phyloP scores from a whole-genome alignment of 2,888 invertebrate species.

The Morinoia aosen region DNA sequence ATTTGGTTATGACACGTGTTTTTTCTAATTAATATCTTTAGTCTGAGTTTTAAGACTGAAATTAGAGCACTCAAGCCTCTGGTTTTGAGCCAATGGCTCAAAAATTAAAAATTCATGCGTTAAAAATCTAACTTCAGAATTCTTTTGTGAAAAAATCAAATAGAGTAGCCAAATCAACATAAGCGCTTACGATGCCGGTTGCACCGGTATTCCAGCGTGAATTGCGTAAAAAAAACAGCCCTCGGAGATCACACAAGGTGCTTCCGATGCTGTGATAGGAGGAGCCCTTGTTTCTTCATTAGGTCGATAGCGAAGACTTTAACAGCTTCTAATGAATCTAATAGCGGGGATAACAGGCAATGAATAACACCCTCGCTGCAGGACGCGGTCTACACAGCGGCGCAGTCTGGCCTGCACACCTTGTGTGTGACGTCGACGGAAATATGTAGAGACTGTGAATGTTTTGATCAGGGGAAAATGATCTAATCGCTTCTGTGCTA shows the following conservation, averaged over 20 bases:
- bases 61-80: no score
- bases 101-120: no score
- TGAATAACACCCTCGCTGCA: constrained; percentile 3
- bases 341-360: constrained; percentile 26
- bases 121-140: no score
- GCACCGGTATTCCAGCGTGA: no score
- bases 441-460: not conserved
- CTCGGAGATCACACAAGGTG: not conserved
- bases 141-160: no score
- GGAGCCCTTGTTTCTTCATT: constrained; percentile 24
- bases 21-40: no score
- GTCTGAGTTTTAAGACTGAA: no score
- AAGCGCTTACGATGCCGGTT: no score
- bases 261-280: not conserved
- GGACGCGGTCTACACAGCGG: not conserved
- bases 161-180: no score
- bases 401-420: not conserved
- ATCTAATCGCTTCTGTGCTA: no score
- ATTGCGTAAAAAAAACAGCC: not conserved
- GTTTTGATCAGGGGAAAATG: not conserved
- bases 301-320: constrained; percentile 43
- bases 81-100: no score
- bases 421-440: not conserved
- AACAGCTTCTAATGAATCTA: constrained; percentile 53
- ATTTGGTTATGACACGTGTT: no score